phyloP scores from a whole-genome alignment of 2,113 vertebrate genomes.

The Scytalopus superciliaris region DNA sequence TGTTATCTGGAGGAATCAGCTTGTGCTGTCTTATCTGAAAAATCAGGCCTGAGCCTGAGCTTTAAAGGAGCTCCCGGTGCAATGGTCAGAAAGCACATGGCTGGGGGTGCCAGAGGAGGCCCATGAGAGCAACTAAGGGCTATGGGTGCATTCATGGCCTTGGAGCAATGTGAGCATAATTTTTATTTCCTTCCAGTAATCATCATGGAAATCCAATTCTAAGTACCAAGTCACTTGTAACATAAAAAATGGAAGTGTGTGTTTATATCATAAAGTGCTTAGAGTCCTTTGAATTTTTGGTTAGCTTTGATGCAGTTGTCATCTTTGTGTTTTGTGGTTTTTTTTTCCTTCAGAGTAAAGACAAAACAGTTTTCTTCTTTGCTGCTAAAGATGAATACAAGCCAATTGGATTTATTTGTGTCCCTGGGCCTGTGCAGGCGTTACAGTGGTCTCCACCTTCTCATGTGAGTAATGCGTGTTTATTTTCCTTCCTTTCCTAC shows the following conservation, averaged over 20 bases:
- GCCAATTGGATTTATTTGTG: constrained; percentile 85
- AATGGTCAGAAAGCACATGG: background rate
- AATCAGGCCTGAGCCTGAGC: background rate
- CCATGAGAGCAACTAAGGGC: background rate
- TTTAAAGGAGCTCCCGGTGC: background rate
- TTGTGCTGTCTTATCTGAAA: background rate
- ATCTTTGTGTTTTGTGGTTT: background rate
- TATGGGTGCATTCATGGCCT: background rate
- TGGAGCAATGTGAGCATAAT: background rate
- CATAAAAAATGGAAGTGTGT: background rate
- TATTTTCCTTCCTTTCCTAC: background rate
- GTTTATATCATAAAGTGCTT: background rate
- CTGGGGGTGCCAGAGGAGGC: background rate
- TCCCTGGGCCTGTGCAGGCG: constrained; percentile 86
- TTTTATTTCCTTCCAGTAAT: background rate
- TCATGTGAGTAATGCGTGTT: constrained; percentile 75
- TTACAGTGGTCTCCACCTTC: constrained; percentile 86
- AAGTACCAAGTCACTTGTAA: background rate
- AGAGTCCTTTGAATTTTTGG: background rate
- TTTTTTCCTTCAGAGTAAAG: constrained; percentile 79
- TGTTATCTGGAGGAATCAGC: background rate
- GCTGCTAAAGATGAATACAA: constrained; percentile 76
- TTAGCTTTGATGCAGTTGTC: background rate
- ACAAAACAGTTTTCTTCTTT: constrained; percentile 93
- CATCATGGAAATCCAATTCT: background rate